phyloP scores from a whole-genome alignment of 2,888 invertebrate species.

The Idaea straminata region DNA sequence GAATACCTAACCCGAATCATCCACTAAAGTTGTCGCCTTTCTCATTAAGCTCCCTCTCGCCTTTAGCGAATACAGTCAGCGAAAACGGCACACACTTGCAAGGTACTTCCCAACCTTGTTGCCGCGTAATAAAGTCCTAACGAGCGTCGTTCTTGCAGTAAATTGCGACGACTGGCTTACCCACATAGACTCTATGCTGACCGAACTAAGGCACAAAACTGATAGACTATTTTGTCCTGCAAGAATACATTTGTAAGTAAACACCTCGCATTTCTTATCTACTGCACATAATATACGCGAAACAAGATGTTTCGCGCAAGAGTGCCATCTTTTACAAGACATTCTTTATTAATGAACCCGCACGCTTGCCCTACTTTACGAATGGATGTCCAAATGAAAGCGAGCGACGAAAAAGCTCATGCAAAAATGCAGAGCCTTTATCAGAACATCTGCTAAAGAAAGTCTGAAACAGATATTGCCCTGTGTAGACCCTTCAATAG shows the following conservation, averaged over 20 bases:
- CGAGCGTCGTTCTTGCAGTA: conserved; percentile 20
- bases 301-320: conserved; percentile 45
- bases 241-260: conserved; percentile 17
- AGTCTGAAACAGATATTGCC: background rate
- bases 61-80: conserved; percentile 22
- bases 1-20: conserved; percentile 21
- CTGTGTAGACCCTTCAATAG: background rate
- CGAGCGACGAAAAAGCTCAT: conserved; percentile 31
- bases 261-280: conserved; percentile 22
- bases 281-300: conserved; percentile 39
- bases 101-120: conserved; percentile 23
- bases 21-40: conserved; percentile 18
- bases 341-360: conserved; percentile 56
- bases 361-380: conserved; percentile 56
- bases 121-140: conserved; percentile 28
- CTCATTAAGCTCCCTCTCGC: conserved; percentile 22
- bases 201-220: background rate
- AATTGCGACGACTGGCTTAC: conserved; percentile 12
- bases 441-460: background rate
- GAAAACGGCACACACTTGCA: conserved; percentile 25
- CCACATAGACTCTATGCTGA: background rate
- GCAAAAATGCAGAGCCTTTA: conserved; percentile 16
- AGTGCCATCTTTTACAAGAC: conserved; percentile 48
- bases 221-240: background rate
- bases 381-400: conserved; percentile 55